phyloP scores from a whole-genome alignment of 2,113 vertebrate species.

The Hippocampus mohnikei region DNA sequence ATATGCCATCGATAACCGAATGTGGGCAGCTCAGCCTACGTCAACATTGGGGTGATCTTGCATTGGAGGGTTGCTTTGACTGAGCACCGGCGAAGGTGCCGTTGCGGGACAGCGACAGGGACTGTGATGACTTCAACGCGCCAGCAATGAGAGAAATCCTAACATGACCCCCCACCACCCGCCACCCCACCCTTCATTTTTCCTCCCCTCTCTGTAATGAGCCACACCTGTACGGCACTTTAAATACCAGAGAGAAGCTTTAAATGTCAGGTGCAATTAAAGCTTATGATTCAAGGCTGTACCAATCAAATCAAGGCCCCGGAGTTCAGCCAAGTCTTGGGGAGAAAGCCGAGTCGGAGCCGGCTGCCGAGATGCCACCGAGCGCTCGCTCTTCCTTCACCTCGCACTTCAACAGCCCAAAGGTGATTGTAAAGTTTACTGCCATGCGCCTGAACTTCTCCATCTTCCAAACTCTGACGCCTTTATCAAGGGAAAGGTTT shows the following conservation, averaged over 20 bases:
- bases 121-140: slow-evolving; percentile 56
- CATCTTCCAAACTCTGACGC: slow-evolving; percentile 38
- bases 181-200: slow-evolving; percentile 17
- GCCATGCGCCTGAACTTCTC: slow-evolving; percentile 53
- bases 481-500: slow-evolving; percentile 50
- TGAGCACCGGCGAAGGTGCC: slow-evolving; percentile 38
- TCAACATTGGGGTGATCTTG: background rate
- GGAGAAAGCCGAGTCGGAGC: slow-evolving; percentile 42
- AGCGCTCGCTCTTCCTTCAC: slow-evolving; percentile 46
- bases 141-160: slow-evolving; percentile 54
- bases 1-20: background rate
- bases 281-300: slow-evolving; percentile 78
- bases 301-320: slow-evolving; percentile 77
- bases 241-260: slow-evolving; percentile 80
- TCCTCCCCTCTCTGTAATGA: slow-evolving; percentile 71
- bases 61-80: slow-evolving; percentile 45
- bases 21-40: slow-evolving; percentile 4
- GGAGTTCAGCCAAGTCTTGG: slow-evolving; percentile 63
- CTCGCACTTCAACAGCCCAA: slow-evolving; percentile 48
- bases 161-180: slow-evolving; percentile 24
- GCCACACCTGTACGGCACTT: slow-evolving; percentile 80
- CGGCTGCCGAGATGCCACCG: slow-evolving; percentile 45
- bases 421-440: slow-evolving; percentile 65
- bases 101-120: slow-evolving; percentile 48
- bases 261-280: slow-evolving; percentile 84